These are phyloP conservation scores for Chondrilla cf. caribensis DNA, from an alignment of 37 sponge, comb jelly and placozoan genomes.

Conservation along the genomic window DNA sequence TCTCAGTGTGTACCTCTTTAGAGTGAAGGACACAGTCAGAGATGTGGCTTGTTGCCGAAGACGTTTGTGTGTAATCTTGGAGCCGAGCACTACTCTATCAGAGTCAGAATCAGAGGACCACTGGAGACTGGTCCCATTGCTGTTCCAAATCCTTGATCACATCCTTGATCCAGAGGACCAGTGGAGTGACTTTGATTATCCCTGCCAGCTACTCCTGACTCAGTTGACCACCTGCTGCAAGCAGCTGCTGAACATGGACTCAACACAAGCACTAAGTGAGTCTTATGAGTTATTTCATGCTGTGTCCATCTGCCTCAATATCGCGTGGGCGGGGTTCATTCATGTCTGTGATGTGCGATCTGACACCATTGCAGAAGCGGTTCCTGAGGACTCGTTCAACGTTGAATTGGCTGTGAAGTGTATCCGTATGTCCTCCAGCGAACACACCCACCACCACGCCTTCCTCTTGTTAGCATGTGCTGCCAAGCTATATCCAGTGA, in stretches of 20 bases:
- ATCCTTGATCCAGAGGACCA: conserved; percentile 34
- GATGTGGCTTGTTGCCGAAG: too few species aligned
- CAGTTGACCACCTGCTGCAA: conserved; percentile 30
- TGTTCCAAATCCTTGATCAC: background rate
- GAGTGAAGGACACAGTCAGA: too few species aligned
- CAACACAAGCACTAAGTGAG: background rate
- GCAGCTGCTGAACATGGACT: conserved; percentile 17
- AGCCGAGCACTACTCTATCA: background rate
- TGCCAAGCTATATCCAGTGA: conserved; percentile 75
- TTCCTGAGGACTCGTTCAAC: conserved; percentile 74
- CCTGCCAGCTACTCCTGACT: conserved; percentile 59
- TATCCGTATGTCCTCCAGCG: conserved; percentile 55
- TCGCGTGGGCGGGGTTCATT: too few species aligned
- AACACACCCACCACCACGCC: conserved; percentile 82
- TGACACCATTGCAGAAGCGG: conserved; percentile 30
- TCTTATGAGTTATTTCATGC: too few species aligned
- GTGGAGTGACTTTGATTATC: conserved; percentile 39
- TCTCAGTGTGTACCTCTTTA: too few species aligned
- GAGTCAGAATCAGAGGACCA: background rate
- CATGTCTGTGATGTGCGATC: too few species aligned
- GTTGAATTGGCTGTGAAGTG: conserved; percentile 84
- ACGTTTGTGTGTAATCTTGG: too few species aligned
- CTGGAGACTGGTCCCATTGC: background rate
- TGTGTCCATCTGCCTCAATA: too few species aligned
- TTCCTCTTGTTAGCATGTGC: conserved; percentile 60